Conservation (phyloP, 2,113 vertebrate genomes). For the Xyrauchen texanus region DNA sequence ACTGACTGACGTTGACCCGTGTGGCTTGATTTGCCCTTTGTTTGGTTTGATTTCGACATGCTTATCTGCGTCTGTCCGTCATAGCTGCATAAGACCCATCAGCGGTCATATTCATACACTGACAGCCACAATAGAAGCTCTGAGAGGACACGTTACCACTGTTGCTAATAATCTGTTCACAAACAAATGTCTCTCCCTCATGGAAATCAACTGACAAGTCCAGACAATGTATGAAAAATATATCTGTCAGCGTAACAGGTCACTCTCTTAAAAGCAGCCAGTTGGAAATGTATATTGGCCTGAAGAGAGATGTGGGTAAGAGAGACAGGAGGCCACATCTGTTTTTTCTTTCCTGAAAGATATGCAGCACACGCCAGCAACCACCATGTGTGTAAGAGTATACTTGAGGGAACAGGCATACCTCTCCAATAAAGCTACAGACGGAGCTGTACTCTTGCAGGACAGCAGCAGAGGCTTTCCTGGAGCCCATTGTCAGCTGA, state of each 20-base stretch:
- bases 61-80: conserved; percentile 26
- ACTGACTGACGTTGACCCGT: conserved; percentile 1
- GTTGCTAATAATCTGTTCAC: conserved; percentile 45
- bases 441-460: conserved; percentile 36
- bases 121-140: conserved; percentile 47
- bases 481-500: conserved; percentile 28
- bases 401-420: conserved; percentile 53
- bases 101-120: conserved; percentile 35
- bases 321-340: conserved; percentile 59
- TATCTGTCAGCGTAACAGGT: conserved; percentile 54
- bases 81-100: conserved; percentile 42
- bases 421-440: conserved; percentile 61
- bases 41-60: conserved; percentile 6
- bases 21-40: too few relatives aligned
- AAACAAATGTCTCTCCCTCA: conserved; percentile 33
- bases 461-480: conserved; percentile 34
- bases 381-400: conserved; percentile 53
- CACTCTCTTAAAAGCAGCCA: conserved; percentile 52
- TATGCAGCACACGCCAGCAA: conserved; percentile 55
- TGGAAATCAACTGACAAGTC: conserved; percentile 45
- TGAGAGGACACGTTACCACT: conserved; percentile 39
- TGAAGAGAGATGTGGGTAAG: conserved; percentile 55
- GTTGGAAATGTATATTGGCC: conserved; percentile 58
- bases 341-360: conserved; percentile 54
- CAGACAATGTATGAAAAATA: conserved; percentile 50